Evolutionary conservation across 1,140 invertebrate species (phyloP), one percentile per base, ranked within the genome.

Genomic region (Lepidurus apus): DNA sequence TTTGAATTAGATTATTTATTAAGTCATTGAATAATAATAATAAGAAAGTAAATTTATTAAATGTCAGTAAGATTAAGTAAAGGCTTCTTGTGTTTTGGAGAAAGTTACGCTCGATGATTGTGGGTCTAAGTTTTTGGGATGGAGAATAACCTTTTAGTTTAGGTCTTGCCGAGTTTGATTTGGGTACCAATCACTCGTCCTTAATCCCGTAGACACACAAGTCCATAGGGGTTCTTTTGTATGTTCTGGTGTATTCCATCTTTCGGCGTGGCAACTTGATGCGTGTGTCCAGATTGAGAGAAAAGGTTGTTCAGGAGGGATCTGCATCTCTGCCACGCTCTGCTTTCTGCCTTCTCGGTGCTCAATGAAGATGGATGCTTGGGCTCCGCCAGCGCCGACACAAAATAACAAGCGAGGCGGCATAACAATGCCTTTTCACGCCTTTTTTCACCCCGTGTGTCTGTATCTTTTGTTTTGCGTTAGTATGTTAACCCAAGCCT

Each of bases 361-460:
- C 53, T 65, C 53, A 65, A 65, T 65, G 53, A 65, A 65, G 53
- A 65, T 17, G 53, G 53, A 65, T 65, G 53, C 53, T 17, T 21
- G 17, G 17, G 53, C 5, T n/a, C 21, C 21, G 53, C n/a, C 53
- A 65, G 53, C 13, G 17, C 53, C 53, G 53, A 65, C 53, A 65
- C 53, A 65, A 65, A 65, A 65, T 65, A 65, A 65, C 53, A 65
- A 65, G 53, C 53, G 53, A 65, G 53, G 53, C 53, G 53, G 53
- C 21, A 9, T n/a, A 65, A 65, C 53, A 65, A 65, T 65, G 13
- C 53, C 53, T 65, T 65, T 65, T 65, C 53, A 65, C 53, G 53
- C 53, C 53, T 65, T 65, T 65, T 65, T 21, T 21, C 53, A 21
- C 34, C 3, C 34, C 34, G 2, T 34, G 17, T 65, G 53, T 65